Conservation (phyloP, 2,113 vertebrate species). For the Climacteris rufus region DNA sequence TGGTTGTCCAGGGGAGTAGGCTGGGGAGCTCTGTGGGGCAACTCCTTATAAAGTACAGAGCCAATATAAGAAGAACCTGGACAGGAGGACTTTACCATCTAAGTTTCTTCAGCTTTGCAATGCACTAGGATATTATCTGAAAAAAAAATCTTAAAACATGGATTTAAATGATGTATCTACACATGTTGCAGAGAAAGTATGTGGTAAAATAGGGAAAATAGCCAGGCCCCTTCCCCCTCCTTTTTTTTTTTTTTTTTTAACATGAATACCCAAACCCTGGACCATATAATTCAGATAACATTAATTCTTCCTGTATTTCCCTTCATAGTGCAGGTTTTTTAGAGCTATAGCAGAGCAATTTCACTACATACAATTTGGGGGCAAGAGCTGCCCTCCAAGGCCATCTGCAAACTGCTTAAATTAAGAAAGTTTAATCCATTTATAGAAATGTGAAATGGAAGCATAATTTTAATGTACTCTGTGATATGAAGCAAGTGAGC, state of each 20-base stretch:
- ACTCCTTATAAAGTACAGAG: not conserved
- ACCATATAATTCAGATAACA: not conserved
- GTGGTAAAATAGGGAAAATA: not conserved
- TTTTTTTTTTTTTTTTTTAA: not conserved
- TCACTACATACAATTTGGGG: not conserved
- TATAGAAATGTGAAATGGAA: slow-evolving; percentile 9
- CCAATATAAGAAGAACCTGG: not conserved
- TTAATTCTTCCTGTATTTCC: not conserved
- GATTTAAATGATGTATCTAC: not conserved
- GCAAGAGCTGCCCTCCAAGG: not conserved
- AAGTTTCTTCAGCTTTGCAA: not conserved
- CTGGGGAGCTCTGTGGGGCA: not conserved
- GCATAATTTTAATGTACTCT: not conserved
- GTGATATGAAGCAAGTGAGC: not conserved
- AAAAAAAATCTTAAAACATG: not conserved
- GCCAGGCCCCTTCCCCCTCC: fast-evolving
- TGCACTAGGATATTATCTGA: not conserved
- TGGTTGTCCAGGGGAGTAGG: not conserved
- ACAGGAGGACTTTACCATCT: not conserved
- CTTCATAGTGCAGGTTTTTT: not conserved
- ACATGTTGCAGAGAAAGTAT: not conserved
- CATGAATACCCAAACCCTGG: not conserved
- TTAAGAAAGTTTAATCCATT: slow-evolving; percentile 22
- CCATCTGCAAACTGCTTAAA: not conserved
- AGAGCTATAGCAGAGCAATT: not conserved